Evolutionary conservation across 2,797 vertebrate genomes (phyloP), one percentile per base, ranked within the genome.

Genomic region (Hafferia zeledoni): DNA sequence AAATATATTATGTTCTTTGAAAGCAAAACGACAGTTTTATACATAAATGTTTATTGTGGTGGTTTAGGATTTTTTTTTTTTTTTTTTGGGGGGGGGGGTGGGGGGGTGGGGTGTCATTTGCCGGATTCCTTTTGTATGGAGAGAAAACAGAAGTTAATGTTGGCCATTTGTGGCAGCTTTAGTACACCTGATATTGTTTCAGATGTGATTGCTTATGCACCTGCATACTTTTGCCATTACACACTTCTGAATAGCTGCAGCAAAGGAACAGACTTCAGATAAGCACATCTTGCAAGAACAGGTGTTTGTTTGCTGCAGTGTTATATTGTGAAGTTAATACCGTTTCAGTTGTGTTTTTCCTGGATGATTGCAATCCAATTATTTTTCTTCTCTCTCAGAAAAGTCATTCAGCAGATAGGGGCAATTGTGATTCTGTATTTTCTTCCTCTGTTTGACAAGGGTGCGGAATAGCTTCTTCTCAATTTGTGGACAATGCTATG

Each of bases 311-410:
- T 72, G 13, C 75, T 68, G 3, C 57, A 55, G 33, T 59, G 43
- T 84, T 89, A 74, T 13, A 52, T 69, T 77, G 35, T 71, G 86
- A 93, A 92, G 69, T 78, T 92, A 94, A 90, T 71, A 50, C 25
- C 27, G 31, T 88, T 94, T 95, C 80, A 75, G 30, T 65, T 56
- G 61, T 70, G 24, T 68, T 93, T 92, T 71, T 86, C 67, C 27
- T 94, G 57, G 57, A 75, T 84, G 71, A 94, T 89, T 94, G 89
- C 80, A 80, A 75, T 52, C 49, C 78, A 93, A 91, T 95, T 69
- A 85, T 92, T 91, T 94, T 75, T 65, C 53, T 94, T 90, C 79
- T 47, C 5, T 76, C 67, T 94, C 52, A n/a, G 57, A 93, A 91
- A 95, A 55, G 31, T 64, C 56, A 69, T 92, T 88, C 55, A 84